A percentile compares a stretch with the other conserved stretches of the same genome.
These are phyloP conservation scores for Theonella swinhoei DNA, from an alignment of 37 sponge, comb jelly and placozoan species.

Conservation along the genomic window DNA sequence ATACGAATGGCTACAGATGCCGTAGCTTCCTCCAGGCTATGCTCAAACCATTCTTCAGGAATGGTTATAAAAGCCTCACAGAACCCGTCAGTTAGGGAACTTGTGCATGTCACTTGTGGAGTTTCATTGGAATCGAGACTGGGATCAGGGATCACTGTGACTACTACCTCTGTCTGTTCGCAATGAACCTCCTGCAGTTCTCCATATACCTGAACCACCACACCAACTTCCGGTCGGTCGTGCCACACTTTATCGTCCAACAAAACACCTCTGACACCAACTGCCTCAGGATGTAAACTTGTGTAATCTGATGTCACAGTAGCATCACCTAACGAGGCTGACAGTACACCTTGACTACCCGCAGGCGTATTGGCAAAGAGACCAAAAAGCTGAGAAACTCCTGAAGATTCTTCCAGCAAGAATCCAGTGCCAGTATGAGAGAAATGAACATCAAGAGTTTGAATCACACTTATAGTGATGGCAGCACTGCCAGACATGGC, in stretches of 20 bases:
- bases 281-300: conserved; percentile 16
- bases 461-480: conserved; percentile 13
- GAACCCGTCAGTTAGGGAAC: conserved; percentile 47
- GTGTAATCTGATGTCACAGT: background rate
- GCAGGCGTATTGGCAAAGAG: conserved; percentile 49
- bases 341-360: conserved; percentile 36
- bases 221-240: conserved; percentile 35
- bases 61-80: conserved; percentile 49
- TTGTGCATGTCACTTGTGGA: conserved; percentile 32
- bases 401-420: background rate
- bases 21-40: background rate
- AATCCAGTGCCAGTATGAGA: conserved; percentile 47
- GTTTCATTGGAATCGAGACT: background rate
- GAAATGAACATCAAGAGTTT: conserved; percentile 40
- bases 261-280: conserved; percentile 36
- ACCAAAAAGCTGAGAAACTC: conserved; percentile 23
- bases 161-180: conserved; percentile 1
- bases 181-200: conserved; percentile 54
- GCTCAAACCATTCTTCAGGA: conserved; percentile 49
- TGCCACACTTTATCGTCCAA: conserved; percentile 38
- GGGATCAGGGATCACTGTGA: conserved; percentile 29
- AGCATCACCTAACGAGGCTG: conserved; percentile 34
- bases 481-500: background rate
- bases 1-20: conserved; percentile 21
- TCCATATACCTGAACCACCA: conserved; percentile 60